Evolutionary conservation across 1,140 invertebrate species (phyloP), one percentile per base, ranked within the genome.

Genomic region (Campoletis sonorensis): DNA sequence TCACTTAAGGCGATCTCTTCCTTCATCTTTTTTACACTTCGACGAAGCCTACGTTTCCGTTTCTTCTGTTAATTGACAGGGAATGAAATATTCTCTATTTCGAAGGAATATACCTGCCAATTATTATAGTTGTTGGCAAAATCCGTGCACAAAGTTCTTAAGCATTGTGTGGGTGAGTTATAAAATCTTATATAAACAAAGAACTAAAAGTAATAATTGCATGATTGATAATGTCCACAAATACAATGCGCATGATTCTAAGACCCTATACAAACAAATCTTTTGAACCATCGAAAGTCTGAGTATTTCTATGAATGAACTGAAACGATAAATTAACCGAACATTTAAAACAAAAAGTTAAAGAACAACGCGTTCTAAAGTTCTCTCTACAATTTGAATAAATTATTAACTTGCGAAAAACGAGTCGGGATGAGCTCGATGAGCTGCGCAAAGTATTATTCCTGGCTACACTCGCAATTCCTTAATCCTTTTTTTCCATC

Each of bases 1-100:
- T 27, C 21, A 64, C n/a, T 26, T 64, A 23, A 23, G 27, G n/a
- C 61, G 61, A 10, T 10, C 23, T 23, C 61, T 23, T 2, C 27
- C 61, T 27, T 23, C 15, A 7, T 4, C 23, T 26, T 26, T 23
- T 13, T 26, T 26, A 23, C 23, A 23, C 61, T 64, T 64, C 10
- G 54, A 58, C 54, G 49, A n/a, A 21, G 72, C 13, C n/a, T 45
- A 23, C 71, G 8, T 26, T 18, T n/a, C 54, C 4, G 16, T 61
- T 1, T 33, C 16, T 72, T n/a, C 37, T 45, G n/a, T 77, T n/a
- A 77, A 77, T 77, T 77, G 73, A 77, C 73, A 77, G 73, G 23
- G 27, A 77, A 77, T 77, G 51, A 77, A 77, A 58, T 77, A 77
- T 77, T 40, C 51, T 4, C 51, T 13, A n/a, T 33, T 54, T 27